Percentiles rank a stretch among this genome's conserved stretches.
Evolutionary conservation across 2,888 invertebrate species (phyloP).

Genomic region (Netelia inedita): DNA sequence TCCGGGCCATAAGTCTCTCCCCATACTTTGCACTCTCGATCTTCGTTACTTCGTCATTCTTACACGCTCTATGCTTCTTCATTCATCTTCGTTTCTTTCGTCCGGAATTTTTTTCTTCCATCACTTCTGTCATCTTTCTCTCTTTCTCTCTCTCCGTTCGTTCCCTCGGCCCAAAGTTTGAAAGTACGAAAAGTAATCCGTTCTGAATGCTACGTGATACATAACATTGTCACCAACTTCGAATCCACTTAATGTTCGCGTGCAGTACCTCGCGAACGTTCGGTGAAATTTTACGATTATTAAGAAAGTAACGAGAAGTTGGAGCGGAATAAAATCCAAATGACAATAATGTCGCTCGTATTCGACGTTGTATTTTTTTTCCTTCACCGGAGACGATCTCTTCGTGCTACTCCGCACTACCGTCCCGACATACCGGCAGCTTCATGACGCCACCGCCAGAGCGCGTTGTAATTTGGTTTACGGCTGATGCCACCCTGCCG

Average conservation of each 20-base stretch:
- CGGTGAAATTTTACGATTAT: conserved; percentile 1
- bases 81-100: background rate
- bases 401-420: background rate
- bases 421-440: background rate
- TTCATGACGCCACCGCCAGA: background rate
- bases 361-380: background rate
- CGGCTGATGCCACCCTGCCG: too few species aligned
- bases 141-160: background rate
- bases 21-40: conserved; percentile 32
- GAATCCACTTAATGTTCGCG: too few species aligned
- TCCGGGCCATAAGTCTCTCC: background rate
- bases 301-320: background rate
- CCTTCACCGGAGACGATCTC: background rate
- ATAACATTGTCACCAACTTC: too few species aligned
- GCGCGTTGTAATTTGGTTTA: background rate
- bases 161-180: background rate
- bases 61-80: background rate
- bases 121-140: conserved; percentile 7
- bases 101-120: background rate
- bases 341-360: background rate
- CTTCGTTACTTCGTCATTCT: background rate
- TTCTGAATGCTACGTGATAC: too few species aligned
- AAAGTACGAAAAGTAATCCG: conserved; percentile 13
- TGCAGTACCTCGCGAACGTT: background rate
- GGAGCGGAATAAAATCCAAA: background rate